A percentile compares a stretch with the other conserved stretches of the same genome.
Conservation (phyloP, 2,113 vertebrate species). For the Bucco capensis region DNA sequence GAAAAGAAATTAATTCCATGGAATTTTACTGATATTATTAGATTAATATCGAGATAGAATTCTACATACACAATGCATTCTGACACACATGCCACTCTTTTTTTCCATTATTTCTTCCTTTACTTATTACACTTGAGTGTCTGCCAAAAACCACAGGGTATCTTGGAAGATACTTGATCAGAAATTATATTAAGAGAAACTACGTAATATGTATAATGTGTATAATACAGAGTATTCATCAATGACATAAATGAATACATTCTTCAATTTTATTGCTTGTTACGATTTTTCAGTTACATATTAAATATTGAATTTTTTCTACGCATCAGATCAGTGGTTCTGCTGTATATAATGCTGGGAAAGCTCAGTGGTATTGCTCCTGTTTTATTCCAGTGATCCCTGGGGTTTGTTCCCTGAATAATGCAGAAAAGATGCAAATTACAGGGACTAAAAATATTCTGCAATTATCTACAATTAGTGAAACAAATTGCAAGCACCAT, state of each 20-base stretch:
- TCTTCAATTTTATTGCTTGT: not conserved
- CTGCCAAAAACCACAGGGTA: not conserved
- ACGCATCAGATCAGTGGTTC: not conserved
- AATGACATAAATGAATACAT: not conserved
- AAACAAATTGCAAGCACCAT: not conserved
- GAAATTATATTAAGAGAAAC: not conserved
- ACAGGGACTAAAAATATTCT: not conserved
- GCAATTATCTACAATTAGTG: not conserved
- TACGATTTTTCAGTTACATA: not conserved
- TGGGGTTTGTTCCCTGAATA: not conserved
- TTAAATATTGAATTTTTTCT: not conserved
- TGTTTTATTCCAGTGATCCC: not conserved
- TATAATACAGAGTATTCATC: not conserved
- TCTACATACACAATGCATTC: not conserved
- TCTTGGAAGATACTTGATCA: not conserved
- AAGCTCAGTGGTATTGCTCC: not conserved
- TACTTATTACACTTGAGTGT: not conserved
- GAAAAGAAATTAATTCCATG: not conserved
- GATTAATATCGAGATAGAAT: not conserved
- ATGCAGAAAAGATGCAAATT: not conserved
- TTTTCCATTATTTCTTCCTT: not conserved
- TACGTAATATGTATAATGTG: not conserved
- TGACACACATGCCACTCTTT: not conserved
- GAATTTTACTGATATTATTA: not conserved
- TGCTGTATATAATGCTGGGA: not conserved